Base-by-base conservation (phyloP, 2,113 vertebrate genomes). In the Grammomys surdaster region DNA sequence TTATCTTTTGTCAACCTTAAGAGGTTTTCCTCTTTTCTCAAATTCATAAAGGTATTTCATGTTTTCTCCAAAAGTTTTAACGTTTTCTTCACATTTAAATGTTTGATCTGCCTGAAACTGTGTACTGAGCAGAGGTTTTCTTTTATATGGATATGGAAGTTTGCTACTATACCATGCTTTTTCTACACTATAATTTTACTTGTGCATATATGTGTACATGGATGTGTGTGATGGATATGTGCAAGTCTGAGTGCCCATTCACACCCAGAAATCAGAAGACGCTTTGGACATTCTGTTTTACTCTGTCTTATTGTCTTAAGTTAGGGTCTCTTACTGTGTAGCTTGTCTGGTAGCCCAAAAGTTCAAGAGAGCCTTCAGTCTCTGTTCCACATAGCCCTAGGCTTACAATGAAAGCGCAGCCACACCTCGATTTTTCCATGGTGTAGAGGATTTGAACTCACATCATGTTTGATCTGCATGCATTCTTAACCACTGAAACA, bases 41-140 rank as follows among this genome's bases (percentile, higher is more conserved):
- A 91, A 14, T 88, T 96, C 86, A 92, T 67, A 78, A 84, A 69
- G 78, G 67, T 88, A 73, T 75, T 96, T 60, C 76, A 81, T 36
- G n/a, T 60, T 87, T 92, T 93, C 73, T 93, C 85, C 81, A 86
- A 96, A 95, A 72, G 26, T 86, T 58, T 95, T 76, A 46, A 36
- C 5, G 77, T 60, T 78, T 51, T 33, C 76, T 78, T 58, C 36
- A 40, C 54, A 60, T 60, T 26, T 26, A 82, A 56, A 1, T 40
- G n/a, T 82, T 26, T 14, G 80, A 82, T 60, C 19, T 82, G 54
- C 54, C 5, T 40, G 76, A 40, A 58, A 58, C 78, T 36, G 40
- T 54, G 36, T 26, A 60, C 16, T 82, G 56, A 60, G 11, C 12
- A 56, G 48, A 48, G 46, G 6, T 36, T 82, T 72, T 46, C 40